Evolutionary conservation across 2,797 vertebrate species (phyloP).

Genomic region (Poecilia velifera): DNA sequence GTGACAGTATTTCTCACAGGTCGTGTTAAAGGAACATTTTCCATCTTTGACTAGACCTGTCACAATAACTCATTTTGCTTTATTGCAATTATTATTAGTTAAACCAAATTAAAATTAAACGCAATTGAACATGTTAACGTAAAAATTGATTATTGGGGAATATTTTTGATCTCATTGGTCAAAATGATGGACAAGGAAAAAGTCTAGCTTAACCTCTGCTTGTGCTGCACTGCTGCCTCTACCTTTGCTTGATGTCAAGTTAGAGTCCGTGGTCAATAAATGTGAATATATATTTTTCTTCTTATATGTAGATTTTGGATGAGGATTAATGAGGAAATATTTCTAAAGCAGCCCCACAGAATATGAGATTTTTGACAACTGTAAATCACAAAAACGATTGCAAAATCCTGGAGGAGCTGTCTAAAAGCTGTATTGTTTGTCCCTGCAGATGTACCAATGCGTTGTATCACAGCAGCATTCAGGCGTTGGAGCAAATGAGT

Average conservation of each 20-base stretch:
- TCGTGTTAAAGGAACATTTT: not conserved
- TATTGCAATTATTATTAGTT: not conserved
- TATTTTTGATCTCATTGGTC: not conserved
- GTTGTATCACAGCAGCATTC: conserved; percentile 86
- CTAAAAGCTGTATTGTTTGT: not conserved
- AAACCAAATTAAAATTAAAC: not conserved
- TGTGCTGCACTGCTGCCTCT: not conserved
- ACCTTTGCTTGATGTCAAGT: not conserved
- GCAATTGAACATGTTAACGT: not conserved
- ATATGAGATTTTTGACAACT: not conserved
- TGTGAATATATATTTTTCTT: not conserved
- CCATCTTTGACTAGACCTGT: not conserved
- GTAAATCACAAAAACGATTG: not conserved
- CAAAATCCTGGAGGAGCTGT: not conserved
- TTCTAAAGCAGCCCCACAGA: not conserved
- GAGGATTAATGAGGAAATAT: not conserved
- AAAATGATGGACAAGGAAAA: not conserved
- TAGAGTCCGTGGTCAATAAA: not conserved
- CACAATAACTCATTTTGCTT: no score
- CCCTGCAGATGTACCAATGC: conserved; percentile 88
- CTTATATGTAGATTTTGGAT: not conserved
- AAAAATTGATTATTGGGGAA: not conserved
- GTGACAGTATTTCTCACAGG: not conserved
- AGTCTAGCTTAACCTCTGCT: not conserved
- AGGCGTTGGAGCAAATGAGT: conserved; percentile 91